phyloP scores from a whole-genome alignment of 1,140 invertebrate species.

The Liolophura sinensis region DNA sequence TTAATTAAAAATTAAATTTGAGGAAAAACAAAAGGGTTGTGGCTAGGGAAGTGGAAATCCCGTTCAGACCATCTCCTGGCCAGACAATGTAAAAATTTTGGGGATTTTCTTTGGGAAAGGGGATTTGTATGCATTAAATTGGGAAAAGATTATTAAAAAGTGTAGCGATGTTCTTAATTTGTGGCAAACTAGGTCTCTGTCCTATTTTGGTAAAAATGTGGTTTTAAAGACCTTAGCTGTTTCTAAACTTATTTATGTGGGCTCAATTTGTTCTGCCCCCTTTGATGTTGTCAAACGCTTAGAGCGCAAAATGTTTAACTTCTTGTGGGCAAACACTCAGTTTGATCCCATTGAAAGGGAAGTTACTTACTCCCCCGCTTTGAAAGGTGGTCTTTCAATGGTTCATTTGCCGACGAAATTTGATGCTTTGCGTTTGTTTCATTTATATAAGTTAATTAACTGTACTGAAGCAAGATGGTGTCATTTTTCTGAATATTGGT shows the following conservation, averaged over 20 bases:
- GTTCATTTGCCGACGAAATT: constrained; percentile 5
- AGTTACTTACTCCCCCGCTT: not conserved
- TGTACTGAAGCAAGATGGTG: not conserved
- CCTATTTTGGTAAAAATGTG: constrained; percentile 22
- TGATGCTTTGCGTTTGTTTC: constrained; percentile 3
- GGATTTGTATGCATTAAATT: constrained; percentile 20
- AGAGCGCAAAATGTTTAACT: constrained; percentile 4
- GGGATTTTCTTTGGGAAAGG: constrained; percentile 25
- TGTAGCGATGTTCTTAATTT: constrained; percentile 15
- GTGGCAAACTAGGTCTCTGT: constrained; percentile 14
- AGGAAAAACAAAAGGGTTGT: constrained; percentile 26
- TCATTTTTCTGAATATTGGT: constrained; percentile 11
- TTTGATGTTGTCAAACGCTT: constrained; percentile 8
- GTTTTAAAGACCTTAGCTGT: constrained; percentile 28
- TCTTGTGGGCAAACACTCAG: constrained; percentile 2
- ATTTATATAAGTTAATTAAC: constrained; percentile 7
- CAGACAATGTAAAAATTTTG: constrained; percentile 21
- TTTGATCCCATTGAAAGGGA: constrained; percentile 7
- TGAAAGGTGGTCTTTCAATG: constrained; percentile 11
- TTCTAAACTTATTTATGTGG: constrained; percentile 27
- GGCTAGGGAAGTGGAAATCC: constrained; percentile 27
- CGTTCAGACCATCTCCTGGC: constrained; percentile 25
- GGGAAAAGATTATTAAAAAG: constrained; percentile 22
- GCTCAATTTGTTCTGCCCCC: constrained; percentile 17
- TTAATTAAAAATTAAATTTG: constrained; percentile 27